Evolutionary conservation across 2,797 vertebrate species (phyloP).

Genomic region (Carcharodon carcharias): DNA sequence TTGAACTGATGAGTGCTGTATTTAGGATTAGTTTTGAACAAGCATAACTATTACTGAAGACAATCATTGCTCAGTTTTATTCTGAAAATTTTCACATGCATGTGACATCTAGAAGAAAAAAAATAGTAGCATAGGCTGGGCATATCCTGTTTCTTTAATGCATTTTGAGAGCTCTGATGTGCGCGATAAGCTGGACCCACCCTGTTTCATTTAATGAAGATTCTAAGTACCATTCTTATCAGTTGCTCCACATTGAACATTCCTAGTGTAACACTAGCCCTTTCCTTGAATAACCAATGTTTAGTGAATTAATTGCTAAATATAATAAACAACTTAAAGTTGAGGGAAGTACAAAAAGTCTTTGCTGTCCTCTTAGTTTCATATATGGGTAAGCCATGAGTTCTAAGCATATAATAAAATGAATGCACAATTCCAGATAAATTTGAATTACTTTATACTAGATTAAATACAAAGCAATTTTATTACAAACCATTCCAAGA

Average conservation of each 20-base stretch:
- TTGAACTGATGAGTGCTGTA: neutral
- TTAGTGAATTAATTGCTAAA: neutral
- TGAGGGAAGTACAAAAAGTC: neutral
- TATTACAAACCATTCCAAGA: neutral
- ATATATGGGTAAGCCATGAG: neutral
- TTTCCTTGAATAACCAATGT: neutral
- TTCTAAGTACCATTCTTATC: neutral
- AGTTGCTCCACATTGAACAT: slow-evolving; percentile 2
- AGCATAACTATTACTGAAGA: neutral
- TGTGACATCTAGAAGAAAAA: neutral
- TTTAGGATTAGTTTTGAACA: neutral
- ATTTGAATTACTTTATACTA: neutral
- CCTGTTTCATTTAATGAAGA: neutral
- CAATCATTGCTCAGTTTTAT: neutral
- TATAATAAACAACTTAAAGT: neutral
- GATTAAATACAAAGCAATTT: neutral
- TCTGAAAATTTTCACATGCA: no score
- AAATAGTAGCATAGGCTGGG: neutral
- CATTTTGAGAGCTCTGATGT: neutral
- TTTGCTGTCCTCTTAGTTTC: neutral
- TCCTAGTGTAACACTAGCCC: neutral
- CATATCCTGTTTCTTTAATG: neutral
- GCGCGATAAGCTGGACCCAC: neutral
- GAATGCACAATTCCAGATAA: neutral
- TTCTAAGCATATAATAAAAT: neutral